Evolutionary conservation across 2,888 invertebrate genomes (phyloP), one percentile per base, ranked within the genome.

Genomic region (Cremastinae sp.): DNA sequence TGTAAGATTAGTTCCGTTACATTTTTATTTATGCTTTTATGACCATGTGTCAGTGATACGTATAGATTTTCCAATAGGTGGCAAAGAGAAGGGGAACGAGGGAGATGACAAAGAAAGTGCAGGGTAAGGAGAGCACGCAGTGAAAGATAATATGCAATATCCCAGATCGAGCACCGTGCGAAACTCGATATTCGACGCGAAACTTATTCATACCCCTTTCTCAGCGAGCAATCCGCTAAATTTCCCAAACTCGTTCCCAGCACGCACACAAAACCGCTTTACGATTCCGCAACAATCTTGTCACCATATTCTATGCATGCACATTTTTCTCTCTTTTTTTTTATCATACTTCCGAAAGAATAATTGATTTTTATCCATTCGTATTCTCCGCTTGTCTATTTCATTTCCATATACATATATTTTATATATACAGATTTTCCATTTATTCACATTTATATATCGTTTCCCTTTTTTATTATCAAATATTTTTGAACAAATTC

Each of bases 141-240:
- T 71, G 75, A 53, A 41, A 78, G 75, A 74, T 78, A 75, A 78
- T 80, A 74, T 65, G 75, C 78, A 80, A 80, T 78, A 78, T 77
- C 68, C 64, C 72, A 62, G 62, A 75, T 75, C 62, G 69, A 74
- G 36, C 41, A 41, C 41, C 28, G 64, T 61, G 72, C 54, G 73
- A 64, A 74, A 75, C 43, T 68, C 73, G 74, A 79, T 78, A 79
- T 71, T 36, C 68, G 64, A 59, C 61, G 64, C 66, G 78, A 79
- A 75, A 79, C 78, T 78, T n/a, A n/a, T n/a, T 71, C 74, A 79
- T 74, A 78, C 74, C 14, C 53, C 47, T 61, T 69, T 43, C 10
- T 36, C 62, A 61, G 54, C 18, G 28, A 70, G 53, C 58, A 36
- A 20, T 64, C 34, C 43, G n/a, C 51, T 59, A 73, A 73, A 65